Conservation (phyloP, 2,888 invertebrate species). For the Tenthredo notha region DNA sequence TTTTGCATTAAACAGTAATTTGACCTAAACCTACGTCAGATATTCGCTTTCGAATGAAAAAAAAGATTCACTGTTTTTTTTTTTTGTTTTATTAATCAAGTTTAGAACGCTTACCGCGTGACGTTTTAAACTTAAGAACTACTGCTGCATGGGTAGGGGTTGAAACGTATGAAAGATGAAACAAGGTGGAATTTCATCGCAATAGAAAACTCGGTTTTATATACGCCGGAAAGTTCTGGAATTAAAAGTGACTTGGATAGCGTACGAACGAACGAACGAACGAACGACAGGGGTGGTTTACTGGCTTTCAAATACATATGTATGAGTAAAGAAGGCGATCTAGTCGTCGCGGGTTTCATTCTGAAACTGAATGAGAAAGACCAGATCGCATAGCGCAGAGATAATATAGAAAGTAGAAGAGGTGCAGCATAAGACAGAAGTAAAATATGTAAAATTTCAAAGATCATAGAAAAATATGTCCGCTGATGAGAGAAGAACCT, state of each 20-base stretch:
- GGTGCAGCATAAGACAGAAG: not conserved
- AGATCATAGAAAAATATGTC: not conserved
- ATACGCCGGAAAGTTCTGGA: not conserved
- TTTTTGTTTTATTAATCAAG: too few species aligned
- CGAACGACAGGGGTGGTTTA: constrained; percentile 12
- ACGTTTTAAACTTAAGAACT: not conserved
- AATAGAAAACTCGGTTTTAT: constrained; percentile 17
- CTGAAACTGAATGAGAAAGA: not conserved
- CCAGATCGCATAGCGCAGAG: too few species aligned
- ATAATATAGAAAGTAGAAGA: not conserved
- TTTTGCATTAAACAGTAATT: not conserved
- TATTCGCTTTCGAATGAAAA: too few species aligned
- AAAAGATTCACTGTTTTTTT: too few species aligned
- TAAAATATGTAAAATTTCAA: not conserved
- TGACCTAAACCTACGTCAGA: too few species aligned
- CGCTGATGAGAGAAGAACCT: not conserved
- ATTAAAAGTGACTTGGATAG: constrained; percentile 28
- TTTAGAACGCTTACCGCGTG: not conserved
- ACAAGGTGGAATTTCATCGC: constrained; percentile 20
- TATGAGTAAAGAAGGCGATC: constrained; percentile 35
- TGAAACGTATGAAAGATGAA: constrained; percentile 17
- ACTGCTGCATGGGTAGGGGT: not conserved
- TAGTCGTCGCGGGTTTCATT: not conserved
- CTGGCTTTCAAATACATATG: constrained; percentile 21
- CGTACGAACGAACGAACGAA: not conserved